Conservation (phyloP, 2,797 vertebrate genomes). For the Acomys russatus region DNA sequence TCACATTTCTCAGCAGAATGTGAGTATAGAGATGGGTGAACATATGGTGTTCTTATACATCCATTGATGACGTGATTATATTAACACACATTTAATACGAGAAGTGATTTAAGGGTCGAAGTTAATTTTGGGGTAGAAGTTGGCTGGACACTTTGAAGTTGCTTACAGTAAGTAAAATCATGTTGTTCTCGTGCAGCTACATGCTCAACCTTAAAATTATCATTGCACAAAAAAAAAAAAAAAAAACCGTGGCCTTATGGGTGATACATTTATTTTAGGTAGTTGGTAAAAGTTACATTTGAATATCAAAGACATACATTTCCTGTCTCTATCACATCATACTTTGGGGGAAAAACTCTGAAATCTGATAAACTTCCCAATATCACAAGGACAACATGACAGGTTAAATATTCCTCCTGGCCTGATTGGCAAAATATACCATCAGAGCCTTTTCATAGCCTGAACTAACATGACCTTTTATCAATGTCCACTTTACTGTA, state of each 20-base stretch:
- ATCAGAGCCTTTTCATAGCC: not conserved
- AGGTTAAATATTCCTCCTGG: constrained; percentile 29
- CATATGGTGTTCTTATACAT: constrained; percentile 10
- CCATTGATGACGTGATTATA: not conserved
- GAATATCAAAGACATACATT: not conserved
- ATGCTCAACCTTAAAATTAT: constrained; percentile 41
- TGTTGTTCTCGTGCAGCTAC: not conserved
- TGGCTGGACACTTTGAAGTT: not conserved
- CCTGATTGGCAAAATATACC: not conserved
- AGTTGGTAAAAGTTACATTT: not conserved
- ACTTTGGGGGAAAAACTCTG: constrained; percentile 2
- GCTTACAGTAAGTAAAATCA: constrained; percentile 15
- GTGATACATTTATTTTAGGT: not conserved
- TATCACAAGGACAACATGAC: not conserved
- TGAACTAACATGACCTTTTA: constrained; percentile 41
- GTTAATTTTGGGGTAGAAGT: not conserved
- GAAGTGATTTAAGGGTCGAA: not conserved
- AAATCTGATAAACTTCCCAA: constrained; percentile 40
- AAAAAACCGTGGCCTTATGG: not conserved
- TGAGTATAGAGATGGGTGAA: not conserved
- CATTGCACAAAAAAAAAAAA: not conserved
- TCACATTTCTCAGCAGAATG: constrained; percentile 29
- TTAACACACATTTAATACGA: not conserved
- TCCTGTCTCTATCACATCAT: not conserved
- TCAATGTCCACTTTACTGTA: constrained; percentile 29